Evolutionary conservation across 2,113 vertebrate genomes (phyloP).

Genomic region (Galemys pyrenaicus): DNA sequence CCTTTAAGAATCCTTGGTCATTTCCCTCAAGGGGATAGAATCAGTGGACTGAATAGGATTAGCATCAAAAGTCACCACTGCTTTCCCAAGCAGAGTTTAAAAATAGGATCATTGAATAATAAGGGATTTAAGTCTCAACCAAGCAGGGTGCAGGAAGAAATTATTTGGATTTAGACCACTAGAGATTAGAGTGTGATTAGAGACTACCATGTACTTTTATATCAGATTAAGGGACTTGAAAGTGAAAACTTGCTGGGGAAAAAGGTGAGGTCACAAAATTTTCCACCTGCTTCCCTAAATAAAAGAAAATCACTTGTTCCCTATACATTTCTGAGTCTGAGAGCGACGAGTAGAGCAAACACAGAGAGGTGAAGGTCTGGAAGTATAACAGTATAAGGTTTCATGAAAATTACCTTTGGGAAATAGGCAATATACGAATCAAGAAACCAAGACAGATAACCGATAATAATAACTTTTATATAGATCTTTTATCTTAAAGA

Average conservation of each 20-base stretch:
- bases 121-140: slow-evolving; percentile 75
- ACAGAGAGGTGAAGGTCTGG: background rate
- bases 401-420: slow-evolving; percentile 68
- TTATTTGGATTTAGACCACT: slow-evolving; percentile 75
- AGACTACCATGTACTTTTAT: slow-evolving; percentile 67
- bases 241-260: slow-evolving; percentile 51
- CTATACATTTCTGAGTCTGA: slow-evolving; percentile 23
- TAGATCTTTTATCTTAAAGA: slow-evolving; percentile 64
- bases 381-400: background rate
- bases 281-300: slow-evolving; percentile 61
- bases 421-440: slow-evolving; percentile 65
- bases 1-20: slow-evolving; percentile 65
- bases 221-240: slow-evolving; percentile 74
- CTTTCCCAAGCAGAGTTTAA: slow-evolving; percentile 77
- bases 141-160: slow-evolving; percentile 64
- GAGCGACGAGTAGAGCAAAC: background rate
- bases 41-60: slow-evolving; percentile 70
- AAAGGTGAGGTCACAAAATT: slow-evolving; percentile 50
- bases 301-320: slow-evolving; percentile 18
- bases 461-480: slow-evolving; percentile 72
- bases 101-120: slow-evolving; percentile 75
- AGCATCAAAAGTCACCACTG: slow-evolving; percentile 69
- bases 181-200: slow-evolving; percentile 74
- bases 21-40: slow-evolving; percentile 73
- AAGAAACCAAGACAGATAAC: slow-evolving; percentile 68